A percentile compares a stretch with the other conserved stretches of the same genome.
Evolutionary conservation across 1,140 invertebrate species (phyloP).

Genomic region (Formica selysi): DNA sequence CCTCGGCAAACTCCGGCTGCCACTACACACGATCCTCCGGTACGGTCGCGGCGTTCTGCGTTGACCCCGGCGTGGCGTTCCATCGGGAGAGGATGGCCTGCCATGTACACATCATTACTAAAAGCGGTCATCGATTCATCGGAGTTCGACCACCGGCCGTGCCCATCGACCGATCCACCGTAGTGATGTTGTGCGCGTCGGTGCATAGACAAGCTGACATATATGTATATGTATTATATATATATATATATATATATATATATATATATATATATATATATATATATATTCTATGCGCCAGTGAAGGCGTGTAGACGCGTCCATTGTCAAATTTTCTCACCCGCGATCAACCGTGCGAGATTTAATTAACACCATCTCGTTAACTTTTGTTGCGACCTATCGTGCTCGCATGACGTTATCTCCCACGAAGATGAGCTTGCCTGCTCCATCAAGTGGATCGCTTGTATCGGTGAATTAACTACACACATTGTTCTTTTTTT

Average conservation of each 20-base stretch:
- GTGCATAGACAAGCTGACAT: conserved; percentile 55
- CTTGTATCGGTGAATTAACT: conserved; percentile 62
- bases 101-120: conserved; percentile 80
- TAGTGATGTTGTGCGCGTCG: conserved; percentile 42
- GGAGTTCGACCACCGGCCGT: conserved; percentile 65
- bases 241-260: conserved; percentile 26
- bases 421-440: conserved; percentile 65
- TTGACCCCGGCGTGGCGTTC: conserved; percentile 69
- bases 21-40: conserved; percentile 78
- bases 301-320: background rate
- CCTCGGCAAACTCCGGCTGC: conserved; percentile 79
- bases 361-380: conserved; percentile 77
- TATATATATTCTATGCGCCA: conserved; percentile 21
- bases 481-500: conserved; percentile 37
- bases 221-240: conserved; percentile 11
- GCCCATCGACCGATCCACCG: conserved; percentile 52
- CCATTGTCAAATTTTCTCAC: conserved; percentile 76
- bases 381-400: conserved; percentile 72
- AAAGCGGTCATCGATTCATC: conserved; percentile 80
- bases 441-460: conserved; percentile 50
- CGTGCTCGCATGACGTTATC: conserved; percentile 55
- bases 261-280: conserved; percentile 14
- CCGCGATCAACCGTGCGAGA: conserved; percentile 67
- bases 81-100: conserved; percentile 68
- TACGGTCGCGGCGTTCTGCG: conserved; percentile 63